Evolutionary conservation across 2,888 invertebrate genomes (phyloP).

Genomic region (Dicranocentrus wangi): DNA sequence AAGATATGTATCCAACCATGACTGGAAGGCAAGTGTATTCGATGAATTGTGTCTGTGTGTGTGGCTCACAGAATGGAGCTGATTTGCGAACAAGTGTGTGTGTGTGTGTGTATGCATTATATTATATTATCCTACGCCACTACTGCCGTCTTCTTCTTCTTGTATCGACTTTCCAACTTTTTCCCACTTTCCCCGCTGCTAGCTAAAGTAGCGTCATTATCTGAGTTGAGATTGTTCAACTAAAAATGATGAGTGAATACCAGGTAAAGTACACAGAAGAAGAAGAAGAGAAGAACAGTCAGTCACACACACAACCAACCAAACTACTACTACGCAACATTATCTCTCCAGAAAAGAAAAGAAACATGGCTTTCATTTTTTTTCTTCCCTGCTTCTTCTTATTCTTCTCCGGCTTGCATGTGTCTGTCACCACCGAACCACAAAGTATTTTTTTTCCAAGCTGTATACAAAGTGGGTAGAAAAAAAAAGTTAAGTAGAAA

Average conservation of each 20-base stretch:
- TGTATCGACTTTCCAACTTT: conserved; percentile 11
- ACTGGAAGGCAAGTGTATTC: conserved; percentile 52
- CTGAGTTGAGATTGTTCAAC: conserved; percentile 7
- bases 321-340: conserved; percentile 25
- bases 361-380: conserved; percentile 55
- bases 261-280: conserved; percentile 44
- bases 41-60: conserved; percentile 27
- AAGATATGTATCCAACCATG: neutral
- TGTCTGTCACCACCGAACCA: conserved; percentile 54
- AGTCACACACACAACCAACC: too few species aligned
- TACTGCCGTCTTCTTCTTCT: neutral
- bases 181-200: too few species aligned
- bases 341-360: conserved; percentile 39
- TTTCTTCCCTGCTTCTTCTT: conserved; percentile 9
- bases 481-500: conserved; percentile 59
- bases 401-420: conserved; percentile 12
- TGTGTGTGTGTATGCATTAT: conserved; percentile 25
- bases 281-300: neutral
- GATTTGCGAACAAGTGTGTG: conserved; percentile 50
- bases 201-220: conserved; percentile 57
- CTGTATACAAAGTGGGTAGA: conserved; percentile 12
- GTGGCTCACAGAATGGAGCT: conserved; percentile 36
- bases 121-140: neutral
- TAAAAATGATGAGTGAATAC: conserved; percentile 32
- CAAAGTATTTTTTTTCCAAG: conserved; percentile 37